Evolutionary conservation across 2,797 vertebrate species (phyloP).

Genomic region (Sebastes matsubarae): DNA sequence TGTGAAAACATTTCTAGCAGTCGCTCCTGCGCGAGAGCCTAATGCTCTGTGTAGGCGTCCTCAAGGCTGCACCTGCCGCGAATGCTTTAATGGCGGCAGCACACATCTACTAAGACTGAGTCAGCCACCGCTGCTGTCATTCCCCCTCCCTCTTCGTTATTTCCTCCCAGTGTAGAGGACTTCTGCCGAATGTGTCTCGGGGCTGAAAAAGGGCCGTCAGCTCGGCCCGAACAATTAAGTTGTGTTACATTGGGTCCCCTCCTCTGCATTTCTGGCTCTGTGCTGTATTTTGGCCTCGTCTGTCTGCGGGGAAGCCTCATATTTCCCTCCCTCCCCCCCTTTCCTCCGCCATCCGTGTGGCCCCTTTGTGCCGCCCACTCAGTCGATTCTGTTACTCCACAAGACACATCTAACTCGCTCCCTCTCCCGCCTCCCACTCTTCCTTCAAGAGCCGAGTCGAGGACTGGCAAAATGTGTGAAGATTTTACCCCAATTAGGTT

Average conservation of each 20-base stretch:
- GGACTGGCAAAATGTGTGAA: slow-evolving; percentile 1
- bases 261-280: slow-evolving; percentile 18
- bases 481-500: slow-evolving; percentile 44
- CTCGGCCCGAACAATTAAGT: slow-evolving; percentile 48
- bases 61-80: slow-evolving; percentile 62
- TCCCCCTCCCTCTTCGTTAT: slow-evolving; percentile 40
- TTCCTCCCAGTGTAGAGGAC: slow-evolving; percentile 30
- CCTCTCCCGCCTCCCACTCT: slow-evolving; percentile 28
- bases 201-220: slow-evolving; percentile 35
- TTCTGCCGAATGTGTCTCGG: slow-evolving; percentile 39
- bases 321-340: background rate
- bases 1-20: slow-evolving; percentile 7
- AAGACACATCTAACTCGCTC: slow-evolving; percentile 17
- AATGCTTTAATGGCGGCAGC: slow-evolving; percentile 54
- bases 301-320: slow-evolving; percentile 39
- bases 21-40: slow-evolving; percentile 25
- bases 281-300: slow-evolving; percentile 16
- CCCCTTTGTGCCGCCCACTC: slow-evolving; percentile 53
- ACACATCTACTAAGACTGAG: slow-evolving; percentile 33
- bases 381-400: slow-evolving; percentile 47
- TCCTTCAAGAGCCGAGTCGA: slow-evolving; percentile 6
- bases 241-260: slow-evolving; percentile 18
- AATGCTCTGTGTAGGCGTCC: slow-evolving; percentile 40
- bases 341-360: background rate
- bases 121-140: slow-evolving; percentile 37